Conservation (phyloP, 2,888 invertebrate genomes). For the Cotesia congregata region DNA sequence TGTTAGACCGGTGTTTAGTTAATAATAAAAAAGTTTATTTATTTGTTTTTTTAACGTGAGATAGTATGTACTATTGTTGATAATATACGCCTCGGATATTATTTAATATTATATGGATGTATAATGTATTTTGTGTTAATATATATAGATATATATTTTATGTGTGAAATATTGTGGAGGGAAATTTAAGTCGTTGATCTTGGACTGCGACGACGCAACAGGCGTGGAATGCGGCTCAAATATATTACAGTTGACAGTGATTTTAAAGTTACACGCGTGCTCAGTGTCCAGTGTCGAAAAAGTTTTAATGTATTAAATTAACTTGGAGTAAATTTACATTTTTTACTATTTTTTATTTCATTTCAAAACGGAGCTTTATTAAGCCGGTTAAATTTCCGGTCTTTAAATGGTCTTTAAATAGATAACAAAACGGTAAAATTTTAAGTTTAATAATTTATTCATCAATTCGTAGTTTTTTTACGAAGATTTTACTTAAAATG, state of each 20-base stretch:
- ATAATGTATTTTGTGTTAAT: background rate
- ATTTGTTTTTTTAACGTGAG: background rate
- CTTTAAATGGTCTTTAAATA: background rate
- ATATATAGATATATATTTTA: background rate
- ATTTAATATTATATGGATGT: background rate
- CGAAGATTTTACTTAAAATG: background rate
- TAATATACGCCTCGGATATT: conserved; percentile 12
- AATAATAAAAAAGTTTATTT: background rate
- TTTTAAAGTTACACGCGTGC: conserved; percentile 15
- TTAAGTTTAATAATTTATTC: background rate
- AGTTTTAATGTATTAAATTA: background rate
- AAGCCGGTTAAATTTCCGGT: background rate
- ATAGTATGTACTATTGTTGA: background rate
- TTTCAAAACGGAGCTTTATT: background rate
- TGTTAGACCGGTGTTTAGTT: background rate
- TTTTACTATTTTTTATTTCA: background rate
- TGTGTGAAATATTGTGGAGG: background rate
- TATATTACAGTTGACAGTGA: conserved; percentile 37
- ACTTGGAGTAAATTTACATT: background rate
- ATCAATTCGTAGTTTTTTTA: background rate
- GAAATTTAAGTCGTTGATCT: conserved; percentile 18
- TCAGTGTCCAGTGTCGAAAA: background rate
- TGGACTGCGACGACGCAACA: conserved; percentile 30
- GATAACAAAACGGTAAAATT: background rate
- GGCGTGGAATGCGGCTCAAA: conserved; percentile 33